Conservation (phyloP, 1,140 invertebrate species). For the Zaprionus camerounensis region DNA sequence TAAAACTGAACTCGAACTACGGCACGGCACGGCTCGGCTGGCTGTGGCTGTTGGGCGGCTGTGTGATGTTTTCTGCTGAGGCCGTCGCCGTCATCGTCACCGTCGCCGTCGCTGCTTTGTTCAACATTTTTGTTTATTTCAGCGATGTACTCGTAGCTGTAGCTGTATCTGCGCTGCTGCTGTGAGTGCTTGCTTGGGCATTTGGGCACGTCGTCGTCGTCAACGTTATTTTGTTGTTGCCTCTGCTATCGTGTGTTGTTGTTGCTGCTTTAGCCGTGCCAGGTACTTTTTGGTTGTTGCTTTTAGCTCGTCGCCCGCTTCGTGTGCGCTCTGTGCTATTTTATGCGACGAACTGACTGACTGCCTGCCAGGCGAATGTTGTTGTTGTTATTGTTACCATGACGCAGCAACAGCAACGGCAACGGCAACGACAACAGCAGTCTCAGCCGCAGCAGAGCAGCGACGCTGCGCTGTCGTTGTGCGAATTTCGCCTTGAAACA, state of each 20-base stretch:
- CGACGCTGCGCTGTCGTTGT: conserved; percentile 42
- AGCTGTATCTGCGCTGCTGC: conserved; percentile 68
- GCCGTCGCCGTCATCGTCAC: conserved; percentile 40
- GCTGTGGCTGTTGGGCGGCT: conserved; percentile 24
- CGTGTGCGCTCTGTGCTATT: conserved; percentile 78
- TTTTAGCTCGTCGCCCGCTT: conserved; percentile 63
- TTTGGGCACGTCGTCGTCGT: conserved; percentile 61
- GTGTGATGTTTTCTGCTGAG: conserved; percentile 24
- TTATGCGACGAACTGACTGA: conserved; percentile 69
- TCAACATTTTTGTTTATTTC: conserved; percentile 82
- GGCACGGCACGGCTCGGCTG: conserved; percentile 1
- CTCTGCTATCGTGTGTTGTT: conserved; percentile 22
- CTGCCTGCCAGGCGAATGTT: conserved; percentile 54
- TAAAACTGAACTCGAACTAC: conserved; percentile 73
- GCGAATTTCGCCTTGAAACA: conserved; percentile 83
- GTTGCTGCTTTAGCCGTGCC: conserved; percentile 37
- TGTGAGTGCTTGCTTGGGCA: conserved; percentile 68
- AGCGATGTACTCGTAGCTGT: conserved; percentile 46
- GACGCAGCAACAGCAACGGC: conserved; percentile 55
- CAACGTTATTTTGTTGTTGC: conserved; percentile 16
- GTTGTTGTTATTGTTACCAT: conserved; percentile 54
- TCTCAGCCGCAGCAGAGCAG: conserved; percentile 14
- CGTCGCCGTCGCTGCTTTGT: conserved; percentile 51
- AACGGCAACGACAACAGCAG: conserved; percentile 36
- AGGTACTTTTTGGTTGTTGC: conserved; percentile 63